Conservation (phyloP, 2,113 vertebrate species). For the Chloropsis hardwickii region DNA sequence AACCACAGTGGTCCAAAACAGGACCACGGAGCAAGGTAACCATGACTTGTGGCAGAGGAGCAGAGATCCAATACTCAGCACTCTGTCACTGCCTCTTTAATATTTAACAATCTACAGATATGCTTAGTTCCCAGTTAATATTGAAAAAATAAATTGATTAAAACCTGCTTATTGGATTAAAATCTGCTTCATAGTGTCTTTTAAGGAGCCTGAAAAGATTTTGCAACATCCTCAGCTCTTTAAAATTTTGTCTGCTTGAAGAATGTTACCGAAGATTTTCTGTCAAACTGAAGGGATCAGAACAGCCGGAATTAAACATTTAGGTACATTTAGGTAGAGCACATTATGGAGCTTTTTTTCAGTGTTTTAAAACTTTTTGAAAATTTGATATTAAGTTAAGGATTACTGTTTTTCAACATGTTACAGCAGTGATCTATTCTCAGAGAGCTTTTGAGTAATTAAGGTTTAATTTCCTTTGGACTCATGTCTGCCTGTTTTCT, state of each 20-base stretch:
- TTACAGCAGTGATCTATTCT: neutral
- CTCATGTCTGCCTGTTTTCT: neutral
- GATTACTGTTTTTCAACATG: neutral
- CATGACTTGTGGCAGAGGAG: rapidly evolving
- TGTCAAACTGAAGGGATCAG: neutral
- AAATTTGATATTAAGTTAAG: neutral
- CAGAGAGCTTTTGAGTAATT: neutral
- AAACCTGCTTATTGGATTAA: neutral
- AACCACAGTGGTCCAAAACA: neutral
- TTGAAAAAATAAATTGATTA: neutral
- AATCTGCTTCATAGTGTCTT: neutral
- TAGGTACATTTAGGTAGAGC: neutral
- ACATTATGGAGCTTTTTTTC: neutral
- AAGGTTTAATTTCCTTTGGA: neutral
- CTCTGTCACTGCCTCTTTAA: neutral
- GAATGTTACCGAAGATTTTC: neutral
- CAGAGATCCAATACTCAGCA: neutral
- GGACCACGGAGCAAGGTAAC: neutral
- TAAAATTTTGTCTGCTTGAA: neutral
- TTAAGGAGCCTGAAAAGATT: neutral
- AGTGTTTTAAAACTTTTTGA: neutral
- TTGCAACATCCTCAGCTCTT: neutral
- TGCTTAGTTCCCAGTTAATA: neutral
- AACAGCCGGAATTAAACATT: neutral
- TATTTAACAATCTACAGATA: neutral